phyloP scores from a whole-genome alignment of 2,113 vertebrate genomes.

The Emydura subglobosa region DNA sequence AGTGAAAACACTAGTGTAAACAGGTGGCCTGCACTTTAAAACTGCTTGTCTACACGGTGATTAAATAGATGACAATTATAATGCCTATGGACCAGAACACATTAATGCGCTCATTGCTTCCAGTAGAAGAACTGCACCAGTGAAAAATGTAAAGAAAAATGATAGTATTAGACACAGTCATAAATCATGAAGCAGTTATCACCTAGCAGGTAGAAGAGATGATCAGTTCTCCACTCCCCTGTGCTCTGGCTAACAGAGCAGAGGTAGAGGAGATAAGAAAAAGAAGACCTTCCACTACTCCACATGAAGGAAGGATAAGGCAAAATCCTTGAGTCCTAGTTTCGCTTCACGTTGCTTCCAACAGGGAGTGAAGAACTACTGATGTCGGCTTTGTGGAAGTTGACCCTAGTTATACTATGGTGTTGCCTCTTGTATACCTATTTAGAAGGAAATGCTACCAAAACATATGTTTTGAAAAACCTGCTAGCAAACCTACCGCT shows the following conservation, averaged over 20 bases:
- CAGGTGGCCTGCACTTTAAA: not conserved
- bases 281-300: not conserved
- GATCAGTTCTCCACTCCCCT: not conserved
- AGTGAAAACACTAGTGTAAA: not conserved
- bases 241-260: not conserved
- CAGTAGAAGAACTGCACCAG: not conserved
- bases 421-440: not conserved
- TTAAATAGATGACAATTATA: not conserved
- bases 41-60: too few species aligned
- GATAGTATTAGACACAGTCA: not conserved
- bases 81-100: not conserved
- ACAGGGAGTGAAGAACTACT: not conserved
- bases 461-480: fast-evolving
- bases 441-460: not conserved
- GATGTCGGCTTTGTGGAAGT: not conserved
- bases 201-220: not conserved
- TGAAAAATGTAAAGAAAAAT: not conserved
- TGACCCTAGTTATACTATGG: not conserved
- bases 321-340: not conserved
- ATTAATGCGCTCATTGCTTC: not conserved
- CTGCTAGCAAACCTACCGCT: not conserved
- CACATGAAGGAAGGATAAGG: not conserved
- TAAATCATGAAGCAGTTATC: not conserved
- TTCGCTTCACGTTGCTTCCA: not conserved
- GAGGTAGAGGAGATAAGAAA: not conserved